Conservation (phyloP, 1,140 invertebrate genomes). For the Chironomus tepperi region DNA sequence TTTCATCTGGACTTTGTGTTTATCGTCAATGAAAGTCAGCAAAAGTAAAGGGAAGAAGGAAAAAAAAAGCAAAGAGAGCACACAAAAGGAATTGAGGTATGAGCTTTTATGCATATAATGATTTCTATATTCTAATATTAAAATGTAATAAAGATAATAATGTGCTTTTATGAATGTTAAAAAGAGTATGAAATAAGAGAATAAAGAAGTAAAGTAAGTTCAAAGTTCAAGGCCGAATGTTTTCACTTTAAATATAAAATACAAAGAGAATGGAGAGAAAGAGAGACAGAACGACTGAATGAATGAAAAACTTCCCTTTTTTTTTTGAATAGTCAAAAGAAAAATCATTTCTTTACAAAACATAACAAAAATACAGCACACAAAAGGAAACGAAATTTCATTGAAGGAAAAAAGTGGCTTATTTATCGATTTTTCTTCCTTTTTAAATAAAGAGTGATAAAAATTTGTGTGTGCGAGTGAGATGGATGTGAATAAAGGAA, state of each 20-base stretch:
- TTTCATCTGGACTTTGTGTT: too few species aligned
- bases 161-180: background rate
- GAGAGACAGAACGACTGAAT: background rate
- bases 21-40: too few species aligned
- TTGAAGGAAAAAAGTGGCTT: background rate
- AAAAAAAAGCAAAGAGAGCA: too few species aligned
- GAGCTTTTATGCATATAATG: background rate
- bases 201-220: background rate
- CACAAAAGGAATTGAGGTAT: background rate
- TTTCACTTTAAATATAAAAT: slow-evolving; percentile 15
- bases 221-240: slow-evolving; percentile 11
- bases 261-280: background rate
- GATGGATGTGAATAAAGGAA: background rate
- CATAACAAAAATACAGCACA: slow-evolving; percentile 14
- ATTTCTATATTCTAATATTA: background rate
- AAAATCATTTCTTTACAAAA: slow-evolving; percentile 10
- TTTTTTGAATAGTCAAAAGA: slow-evolving; percentile 14
- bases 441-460: background rate
- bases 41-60: too few species aligned
- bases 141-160: background rate
- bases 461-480: background rate
- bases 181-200: background rate
- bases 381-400: slow-evolving; percentile 5
- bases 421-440: slow-evolving; percentile 7
- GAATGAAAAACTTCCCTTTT: slow-evolving; percentile 10